Conservation (phyloP, 2,113 vertebrate species). For the Pavo muticus region DNA sequence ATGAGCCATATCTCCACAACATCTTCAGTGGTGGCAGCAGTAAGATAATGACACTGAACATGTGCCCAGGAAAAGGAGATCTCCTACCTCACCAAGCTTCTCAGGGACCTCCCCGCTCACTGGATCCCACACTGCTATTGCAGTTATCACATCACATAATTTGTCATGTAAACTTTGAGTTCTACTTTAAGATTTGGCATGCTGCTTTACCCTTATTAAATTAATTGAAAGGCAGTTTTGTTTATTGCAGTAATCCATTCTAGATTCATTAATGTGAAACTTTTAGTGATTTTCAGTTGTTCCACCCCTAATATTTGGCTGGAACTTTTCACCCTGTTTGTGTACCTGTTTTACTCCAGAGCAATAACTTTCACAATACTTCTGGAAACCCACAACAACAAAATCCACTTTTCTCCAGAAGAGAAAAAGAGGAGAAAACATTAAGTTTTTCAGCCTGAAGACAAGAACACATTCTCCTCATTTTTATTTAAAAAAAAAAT, state of each 20-base stretch:
- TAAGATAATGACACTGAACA: neutral
- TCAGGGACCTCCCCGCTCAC: neutral
- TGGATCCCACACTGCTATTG: neutral
- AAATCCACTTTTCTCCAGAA: neutral
- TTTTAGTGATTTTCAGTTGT: neutral
- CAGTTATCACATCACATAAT: accelerated
- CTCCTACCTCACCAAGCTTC: neutral
- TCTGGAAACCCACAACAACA: neutral
- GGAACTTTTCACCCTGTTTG: neutral
- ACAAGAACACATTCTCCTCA: neutral
- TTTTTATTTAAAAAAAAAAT: neutral
- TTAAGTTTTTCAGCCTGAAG: neutral
- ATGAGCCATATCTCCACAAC: neutral
- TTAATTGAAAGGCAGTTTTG: neutral
- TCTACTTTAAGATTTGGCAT: neutral
- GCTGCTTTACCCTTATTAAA: neutral
- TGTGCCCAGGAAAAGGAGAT: neutral
- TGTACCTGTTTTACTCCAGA: neutral
- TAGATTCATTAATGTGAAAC: neutral
- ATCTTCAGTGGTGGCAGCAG: neutral
- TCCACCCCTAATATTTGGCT: neutral
- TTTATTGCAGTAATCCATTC: neutral
- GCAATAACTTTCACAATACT: neutral
- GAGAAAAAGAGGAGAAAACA: neutral
- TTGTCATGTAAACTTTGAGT: neutral